Percentiles rank a stretch among this genome's conserved stretches.
phyloP scores from a whole-genome alignment of 2,797 vertebrate species.

The Crypturellus tataupa region DNA sequence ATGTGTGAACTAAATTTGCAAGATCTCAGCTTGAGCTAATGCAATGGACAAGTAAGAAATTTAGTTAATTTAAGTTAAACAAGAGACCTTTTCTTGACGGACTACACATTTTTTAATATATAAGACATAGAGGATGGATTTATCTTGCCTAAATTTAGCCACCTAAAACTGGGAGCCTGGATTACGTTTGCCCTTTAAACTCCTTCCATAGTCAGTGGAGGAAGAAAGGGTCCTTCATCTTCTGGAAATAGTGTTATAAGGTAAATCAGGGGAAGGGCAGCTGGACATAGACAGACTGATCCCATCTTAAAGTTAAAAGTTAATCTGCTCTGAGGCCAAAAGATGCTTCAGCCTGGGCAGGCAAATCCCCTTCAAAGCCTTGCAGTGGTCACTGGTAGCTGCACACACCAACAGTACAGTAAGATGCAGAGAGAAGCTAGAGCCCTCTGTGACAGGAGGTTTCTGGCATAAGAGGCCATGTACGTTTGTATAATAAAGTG shows the following conservation, averaged over 20 bases:
- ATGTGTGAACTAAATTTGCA: background rate
- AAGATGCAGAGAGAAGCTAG: background rate
- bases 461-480: background rate
- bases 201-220: background rate
- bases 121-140: background rate
- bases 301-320: background rate
- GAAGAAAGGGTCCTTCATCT: accelerated
- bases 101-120: background rate
- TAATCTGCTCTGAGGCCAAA: background rate
- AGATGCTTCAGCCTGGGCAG: accelerated
- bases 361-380: background rate
- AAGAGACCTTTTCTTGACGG: background rate
- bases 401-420: too few relatives aligned
- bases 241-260: background rate
- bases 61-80: background rate
- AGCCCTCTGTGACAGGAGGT: accelerated
- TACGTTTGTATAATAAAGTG: background rate
- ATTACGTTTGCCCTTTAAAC: background rate
- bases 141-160: background rate
- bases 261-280: background rate
- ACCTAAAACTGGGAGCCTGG: background rate
- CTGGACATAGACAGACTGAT: accelerated
- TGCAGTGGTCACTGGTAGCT: background rate
- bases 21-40: background rate
- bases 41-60: background rate